Evolutionary conservation across 1,140 invertebrate genomes (phyloP).

Genomic region (Drosophila obscura): DNA sequence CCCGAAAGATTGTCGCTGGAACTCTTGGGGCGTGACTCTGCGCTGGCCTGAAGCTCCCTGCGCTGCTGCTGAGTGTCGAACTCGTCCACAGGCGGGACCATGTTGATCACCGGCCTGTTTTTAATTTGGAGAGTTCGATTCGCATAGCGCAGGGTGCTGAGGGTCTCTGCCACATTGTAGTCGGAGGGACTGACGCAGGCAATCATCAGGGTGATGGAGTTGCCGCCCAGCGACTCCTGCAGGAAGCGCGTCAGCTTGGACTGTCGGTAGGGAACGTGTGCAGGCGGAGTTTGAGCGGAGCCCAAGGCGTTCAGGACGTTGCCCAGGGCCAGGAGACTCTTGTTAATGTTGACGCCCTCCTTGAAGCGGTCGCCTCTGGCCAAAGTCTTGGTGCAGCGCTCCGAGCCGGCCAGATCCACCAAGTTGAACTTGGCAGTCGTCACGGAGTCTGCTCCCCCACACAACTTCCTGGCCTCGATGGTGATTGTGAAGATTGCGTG

Average conservation of each 20-base stretch:
- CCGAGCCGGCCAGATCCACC: constrained; percentile 97
- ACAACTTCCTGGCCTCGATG: constrained; percentile 88
- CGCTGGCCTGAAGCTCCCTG: constrained; percentile 86
- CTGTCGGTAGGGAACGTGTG: constrained; percentile 94
- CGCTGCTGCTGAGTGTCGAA: constrained; percentile 88
- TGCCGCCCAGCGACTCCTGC: constrained; percentile 96
- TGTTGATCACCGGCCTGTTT: constrained; percentile 96
- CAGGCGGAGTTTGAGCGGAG: constrained; percentile 84
- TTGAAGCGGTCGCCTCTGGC: constrained; percentile 96
- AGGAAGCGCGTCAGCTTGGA: constrained; percentile 95
- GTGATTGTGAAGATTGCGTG: constrained; percentile 96
- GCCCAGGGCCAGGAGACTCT: constrained; percentile 90
- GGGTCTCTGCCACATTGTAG: constrained; percentile 94
- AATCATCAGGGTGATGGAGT: constrained; percentile 96
- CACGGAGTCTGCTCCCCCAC: constrained; percentile 86
- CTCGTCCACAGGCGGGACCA: constrained; percentile 91
- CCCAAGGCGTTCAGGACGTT: constrained; percentile 97
- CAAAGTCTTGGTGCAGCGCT: constrained; percentile 95
- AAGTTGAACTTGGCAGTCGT: constrained; percentile 92
- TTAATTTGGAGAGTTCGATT: constrained; percentile 95
- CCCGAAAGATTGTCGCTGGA: no score
- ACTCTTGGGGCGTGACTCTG: constrained; percentile 25
- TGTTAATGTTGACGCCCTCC: constrained; percentile 88
- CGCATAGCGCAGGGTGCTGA: constrained; percentile 95
- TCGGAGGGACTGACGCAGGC: constrained; percentile 96